These are phyloP conservation scores for Desmodus rotundus DNA, from an alignment of 2,113 vertebrate species.

Conservation along the genomic window DNA sequence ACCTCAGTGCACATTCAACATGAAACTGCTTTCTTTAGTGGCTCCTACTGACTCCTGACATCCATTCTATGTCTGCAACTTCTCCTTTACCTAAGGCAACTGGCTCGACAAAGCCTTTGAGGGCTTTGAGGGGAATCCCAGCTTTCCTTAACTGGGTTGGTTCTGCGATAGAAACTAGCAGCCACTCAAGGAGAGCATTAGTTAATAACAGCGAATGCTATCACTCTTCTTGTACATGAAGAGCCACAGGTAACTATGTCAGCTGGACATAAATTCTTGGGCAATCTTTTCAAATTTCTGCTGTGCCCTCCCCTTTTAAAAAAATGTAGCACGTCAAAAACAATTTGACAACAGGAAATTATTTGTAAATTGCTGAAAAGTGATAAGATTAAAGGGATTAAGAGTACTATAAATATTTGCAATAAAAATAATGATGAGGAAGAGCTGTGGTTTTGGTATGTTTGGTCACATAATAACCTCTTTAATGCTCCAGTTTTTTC, in stretches of 20 bases:
- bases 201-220: background rate
- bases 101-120: background rate
- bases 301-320: background rate
- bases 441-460: background rate
- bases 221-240: background rate
- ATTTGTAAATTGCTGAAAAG: conserved; percentile 13
- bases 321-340: background rate
- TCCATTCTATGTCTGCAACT: background rate
- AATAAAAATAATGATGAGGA: background rate
- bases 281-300: background rate
- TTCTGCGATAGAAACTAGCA: background rate
- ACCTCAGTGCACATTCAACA: rapidly evolving
- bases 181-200: background rate
- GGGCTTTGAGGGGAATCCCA: background rate
- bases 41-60: background rate
- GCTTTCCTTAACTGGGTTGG: background rate
- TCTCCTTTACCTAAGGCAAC: background rate
- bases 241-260: background rate
- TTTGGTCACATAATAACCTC: background rate
- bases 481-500: background rate
- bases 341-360: background rate
- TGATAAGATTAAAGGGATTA: background rate
- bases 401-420: background rate
- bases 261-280: background rate
- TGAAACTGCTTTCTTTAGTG: background rate